These are phyloP conservation scores for Polypterus bichir DNA, from an alignment of 2,113 vertebrate genomes.

Conservation along the genomic window DNA sequence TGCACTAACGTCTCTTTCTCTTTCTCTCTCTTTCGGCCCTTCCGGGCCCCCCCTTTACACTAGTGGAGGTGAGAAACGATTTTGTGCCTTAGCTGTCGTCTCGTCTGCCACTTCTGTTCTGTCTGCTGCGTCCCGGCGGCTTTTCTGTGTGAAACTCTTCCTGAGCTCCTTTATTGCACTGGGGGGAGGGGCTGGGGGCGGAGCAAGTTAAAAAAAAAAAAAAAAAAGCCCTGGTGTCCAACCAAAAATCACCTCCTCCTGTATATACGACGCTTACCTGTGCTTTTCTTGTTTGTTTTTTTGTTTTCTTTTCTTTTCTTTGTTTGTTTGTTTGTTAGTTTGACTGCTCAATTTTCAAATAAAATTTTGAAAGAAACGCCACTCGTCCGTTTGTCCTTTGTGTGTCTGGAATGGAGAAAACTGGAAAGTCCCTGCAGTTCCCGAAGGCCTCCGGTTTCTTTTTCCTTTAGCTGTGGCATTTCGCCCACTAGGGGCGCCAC, in stretches of 20 bases:
- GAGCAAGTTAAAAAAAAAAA: no score
- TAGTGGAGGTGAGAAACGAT: conserved; percentile 53
- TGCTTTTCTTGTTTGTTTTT: conserved; percentile 50
- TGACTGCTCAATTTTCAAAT: conserved; percentile 84
- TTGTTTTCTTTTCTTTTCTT: conserved; percentile 46
- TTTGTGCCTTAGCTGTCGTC: conserved; percentile 91
- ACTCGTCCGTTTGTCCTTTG: background rate
- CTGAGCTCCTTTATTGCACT: no score
- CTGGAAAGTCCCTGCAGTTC: no score
- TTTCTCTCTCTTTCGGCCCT: background rate
- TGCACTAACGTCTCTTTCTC: background rate
- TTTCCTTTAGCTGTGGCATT: no score
- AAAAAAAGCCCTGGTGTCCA: conserved; percentile 44
- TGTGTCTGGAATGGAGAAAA: no score
- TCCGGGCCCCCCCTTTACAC: conserved; percentile 40
- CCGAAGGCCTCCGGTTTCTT: no score
- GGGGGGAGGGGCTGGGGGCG: background rate
- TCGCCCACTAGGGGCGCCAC: no score
- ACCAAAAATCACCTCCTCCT: conserved; percentile 75
- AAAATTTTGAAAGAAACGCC: conserved; percentile 39
- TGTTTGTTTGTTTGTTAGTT: conserved; percentile 55
- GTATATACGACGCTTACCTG: conserved; percentile 62
- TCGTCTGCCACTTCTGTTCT: conserved; percentile 24
- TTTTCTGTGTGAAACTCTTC: no score
- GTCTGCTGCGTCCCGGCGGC: no score